Conservation (phyloP, 2,113 vertebrate species). For the Periophthalmus modestus region DNA sequence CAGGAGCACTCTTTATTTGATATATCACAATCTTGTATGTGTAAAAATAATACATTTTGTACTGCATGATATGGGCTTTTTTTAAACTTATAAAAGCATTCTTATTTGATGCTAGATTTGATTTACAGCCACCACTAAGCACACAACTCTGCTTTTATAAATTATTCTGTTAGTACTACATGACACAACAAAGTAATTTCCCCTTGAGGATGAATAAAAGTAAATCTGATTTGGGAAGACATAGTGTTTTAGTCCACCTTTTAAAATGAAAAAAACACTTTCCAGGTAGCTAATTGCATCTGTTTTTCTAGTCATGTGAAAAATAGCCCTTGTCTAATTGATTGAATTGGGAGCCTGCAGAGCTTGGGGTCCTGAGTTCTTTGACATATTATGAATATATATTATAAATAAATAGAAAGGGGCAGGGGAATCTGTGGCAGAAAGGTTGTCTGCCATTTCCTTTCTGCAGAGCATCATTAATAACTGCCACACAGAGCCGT, state of each 20-base stretch:
- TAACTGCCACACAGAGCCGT: conserved; percentile 60
- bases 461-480: conserved; percentile 58
- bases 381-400: too few species aligned
- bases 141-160: neutral
- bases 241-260: conserved; percentile 13
- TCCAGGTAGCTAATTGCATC: conserved; percentile 43
- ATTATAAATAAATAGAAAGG: conserved; percentile 57
- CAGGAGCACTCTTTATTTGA: neutral
- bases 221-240: neutral
- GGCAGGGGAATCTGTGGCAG: conserved; percentile 31
- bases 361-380: conserved; percentile 35
- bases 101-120: neutral
- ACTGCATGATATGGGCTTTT: neutral
- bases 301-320: conserved; percentile 42
- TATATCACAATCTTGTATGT: neutral
- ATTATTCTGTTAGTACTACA: neutral
- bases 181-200: neutral
- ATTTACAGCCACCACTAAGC: too few species aligned
- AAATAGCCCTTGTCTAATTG: conserved; percentile 38
- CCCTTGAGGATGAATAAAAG: too few species aligned
- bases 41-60: neutral
- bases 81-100: neutral
- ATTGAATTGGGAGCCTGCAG: conserved; percentile 48
- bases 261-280: conserved; percentile 8
- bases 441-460: conserved; percentile 50